Base-by-base conservation (phyloP, 2,113 vertebrate species). In the Gasterosteus aculeatus region DNA sequence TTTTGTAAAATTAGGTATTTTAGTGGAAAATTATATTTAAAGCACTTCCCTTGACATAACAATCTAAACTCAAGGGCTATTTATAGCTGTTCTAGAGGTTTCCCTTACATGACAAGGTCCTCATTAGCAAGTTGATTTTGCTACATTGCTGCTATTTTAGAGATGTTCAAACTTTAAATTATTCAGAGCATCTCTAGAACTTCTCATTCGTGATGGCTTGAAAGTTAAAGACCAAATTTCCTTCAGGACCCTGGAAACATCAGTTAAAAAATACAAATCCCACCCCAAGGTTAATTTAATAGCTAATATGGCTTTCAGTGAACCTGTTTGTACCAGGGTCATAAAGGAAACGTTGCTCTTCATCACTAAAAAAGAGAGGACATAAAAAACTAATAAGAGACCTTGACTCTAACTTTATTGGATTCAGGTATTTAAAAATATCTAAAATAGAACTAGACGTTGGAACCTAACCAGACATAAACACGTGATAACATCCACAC, bases 361-460 rank as follows among this genome's bases (percentile, higher is more conserved):
- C n/a, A n/a, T 9, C 18, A 5, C 15, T 3, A 42, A 44, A 56
- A 67, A 62, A 38, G 14, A 33, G 12, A 44, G 22, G 19, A 59
- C 3, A 69, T 44, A 46, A 63, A 69, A 73, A 3, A 68, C 69
- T 47, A 35, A 19, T 15, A 14, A 41, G 15, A 71, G 10, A 73
- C 73, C 39, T 62, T 47, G 31, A 72, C 58, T 67, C 8, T 22
- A 58, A 59, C 39, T 65, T 70, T 66, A 8, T 58, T 72, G 41
- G 31, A 41, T 73, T 59, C 67, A 62, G 35, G 33, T 67, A 51
- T 64, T 38, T 56, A 2, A 69, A 69, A 46, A 75, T 10, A 64
- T 49, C 22, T 58, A 26, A 76, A 75, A 75, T 54, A 61, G 41
- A 77, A 49, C 9, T 16, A 33, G 44, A 57, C 31, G 10, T 47